Evolutionary conservation across 1,140 invertebrate species (phyloP).

Genomic region (Brachionus paranguensis): DNA sequence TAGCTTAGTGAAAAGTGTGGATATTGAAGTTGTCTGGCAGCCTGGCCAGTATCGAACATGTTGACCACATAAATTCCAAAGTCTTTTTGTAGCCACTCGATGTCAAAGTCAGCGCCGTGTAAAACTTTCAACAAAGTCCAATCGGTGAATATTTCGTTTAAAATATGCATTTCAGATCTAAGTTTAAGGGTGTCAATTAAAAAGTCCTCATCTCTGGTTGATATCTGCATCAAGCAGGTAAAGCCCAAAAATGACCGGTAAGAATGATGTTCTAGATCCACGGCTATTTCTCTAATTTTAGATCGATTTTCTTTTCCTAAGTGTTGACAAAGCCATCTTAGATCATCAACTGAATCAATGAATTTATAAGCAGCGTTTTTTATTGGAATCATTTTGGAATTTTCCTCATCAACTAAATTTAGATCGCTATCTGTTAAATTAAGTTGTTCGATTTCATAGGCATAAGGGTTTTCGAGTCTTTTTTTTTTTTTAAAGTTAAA

Average conservation of each 20-base stretch:
- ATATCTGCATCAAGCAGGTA: conserved; percentile 90
- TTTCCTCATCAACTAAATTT: neutral
- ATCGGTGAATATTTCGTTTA: conserved; percentile 88
- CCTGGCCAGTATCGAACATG: conserved; percentile 91
- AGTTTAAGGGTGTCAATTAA: conserved; percentile 80
- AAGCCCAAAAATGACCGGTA: conserved; percentile 73
- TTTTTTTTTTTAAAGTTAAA: conserved; percentile 41
- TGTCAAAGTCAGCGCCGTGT: conserved; percentile 81
- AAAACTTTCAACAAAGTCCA: conserved; percentile 84
- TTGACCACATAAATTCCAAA: conserved; percentile 90
- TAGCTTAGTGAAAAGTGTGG: conserved; percentile 69
- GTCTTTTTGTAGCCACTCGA: conserved; percentile 90
- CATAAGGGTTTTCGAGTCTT: conserved; percentile 21
- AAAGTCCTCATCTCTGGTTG: conserved; percentile 76
- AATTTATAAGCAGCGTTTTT: conserved; percentile 64
- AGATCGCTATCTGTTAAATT: neutral
- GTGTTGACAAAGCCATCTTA: conserved; percentile 65
- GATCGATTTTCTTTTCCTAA: conserved; percentile 58
- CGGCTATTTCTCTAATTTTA: conserved; percentile 64
- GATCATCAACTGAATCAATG: conserved; percentile 63
- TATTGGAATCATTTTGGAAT: conserved; percentile 49
- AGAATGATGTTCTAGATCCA: conserved; percentile 74
- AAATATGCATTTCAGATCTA: conserved; percentile 69
- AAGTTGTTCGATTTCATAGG: neutral
- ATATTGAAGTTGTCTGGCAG: conserved; percentile 67